phyloP scores from a whole-genome alignment of 2,888 invertebrate genomes.

The Melinaea marsaeus region DNA sequence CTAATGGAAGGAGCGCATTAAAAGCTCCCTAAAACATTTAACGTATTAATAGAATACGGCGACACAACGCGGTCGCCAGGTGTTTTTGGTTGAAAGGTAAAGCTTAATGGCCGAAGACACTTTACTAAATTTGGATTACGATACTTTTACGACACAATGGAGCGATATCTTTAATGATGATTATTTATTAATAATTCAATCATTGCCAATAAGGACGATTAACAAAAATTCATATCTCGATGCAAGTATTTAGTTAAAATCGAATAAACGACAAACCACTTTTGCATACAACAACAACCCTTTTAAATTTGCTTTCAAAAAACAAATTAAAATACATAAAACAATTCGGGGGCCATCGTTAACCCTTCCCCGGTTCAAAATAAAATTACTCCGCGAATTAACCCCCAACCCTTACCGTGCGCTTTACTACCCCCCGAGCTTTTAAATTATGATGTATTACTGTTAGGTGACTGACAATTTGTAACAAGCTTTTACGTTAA shows the following conservation, averaged over 20 bases:
- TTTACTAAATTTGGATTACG: constrained; percentile 41
- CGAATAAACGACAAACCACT: constrained; percentile 17
- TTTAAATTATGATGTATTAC: constrained; percentile 56
- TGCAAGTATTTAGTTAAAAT: no score
- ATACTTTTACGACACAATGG: constrained; percentile 18
- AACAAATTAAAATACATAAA: constrained; percentile 74
- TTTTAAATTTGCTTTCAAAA: constrained; percentile 44
- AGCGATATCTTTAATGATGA: constrained; percentile 9
- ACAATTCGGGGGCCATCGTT: constrained; percentile 61
- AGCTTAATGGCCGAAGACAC: constrained; percentile 58
- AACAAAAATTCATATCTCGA: no score
- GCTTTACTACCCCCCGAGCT: constrained; percentile 39
- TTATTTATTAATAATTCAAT: neutral
- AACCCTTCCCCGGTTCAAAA: constrained; percentile 59
- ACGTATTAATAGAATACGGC: constrained; percentile 68
- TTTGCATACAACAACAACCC: constrained; percentile 30
- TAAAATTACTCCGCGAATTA: constrained; percentile 63
- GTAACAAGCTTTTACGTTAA: constrained; percentile 1
- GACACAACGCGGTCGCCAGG: constrained; percentile 54
- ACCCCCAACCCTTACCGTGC: constrained; percentile 44
- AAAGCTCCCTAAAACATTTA: constrained; percentile 64
- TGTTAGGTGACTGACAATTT: constrained; percentile 26
- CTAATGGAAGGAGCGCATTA: constrained; percentile 75
- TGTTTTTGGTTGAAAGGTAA: constrained; percentile 50
- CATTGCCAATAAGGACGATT: no score